Evolutionary conservation across 2,113 vertebrate genomes (phyloP), one percentile per base, ranked within the genome.

Genomic region (Campylorhamphus procurvoides): DNA sequence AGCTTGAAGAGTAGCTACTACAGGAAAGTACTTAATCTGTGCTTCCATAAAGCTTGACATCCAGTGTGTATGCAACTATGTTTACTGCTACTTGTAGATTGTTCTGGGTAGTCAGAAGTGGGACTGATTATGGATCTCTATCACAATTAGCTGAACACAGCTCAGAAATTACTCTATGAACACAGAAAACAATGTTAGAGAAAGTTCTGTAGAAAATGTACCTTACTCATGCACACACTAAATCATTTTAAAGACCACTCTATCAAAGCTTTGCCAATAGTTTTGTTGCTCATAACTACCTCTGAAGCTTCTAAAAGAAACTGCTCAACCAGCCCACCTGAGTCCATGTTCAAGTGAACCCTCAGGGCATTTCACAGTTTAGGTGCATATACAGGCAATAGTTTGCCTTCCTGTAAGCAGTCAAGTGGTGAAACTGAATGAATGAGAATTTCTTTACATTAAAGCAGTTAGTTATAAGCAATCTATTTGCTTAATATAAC

Each of bases 151-250:
- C 12, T 75, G 52, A 79, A 55, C 7, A 33, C 14, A 80, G 14
- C 14, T 55, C 42, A 85, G 39, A 58, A 91, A 40, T 31, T 71
- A 23, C 22, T 60, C 35, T 13, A 2, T 56, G 14, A 91, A 86
- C 14, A 33, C 1, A 1, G 53, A 31, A 29, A 77, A 66, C 0
- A 1, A 46, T 7, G 4, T 49, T 59, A 67, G 23, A 82, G 18
- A 50, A 73, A 35, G 27, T 37, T 77, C 39, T 89, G 14, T 7
- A 23, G 53, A 88, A 94, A 44, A 56, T 15, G 42, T 15, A 31
- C 14, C 12, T 9, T 31, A 22, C 6, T 75, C 29, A 28, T 6
- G 18, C 24, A 40, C 16, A 25, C 9, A 77, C 22, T 33, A 72
- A 49, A 64, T 50, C 0, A 33, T 47, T 84, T 40, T 56, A 55